These are phyloP conservation scores for Nomada lathburiana DNA, from an alignment of 2,888 invertebrate genomes.

Conservation along the genomic window DNA sequence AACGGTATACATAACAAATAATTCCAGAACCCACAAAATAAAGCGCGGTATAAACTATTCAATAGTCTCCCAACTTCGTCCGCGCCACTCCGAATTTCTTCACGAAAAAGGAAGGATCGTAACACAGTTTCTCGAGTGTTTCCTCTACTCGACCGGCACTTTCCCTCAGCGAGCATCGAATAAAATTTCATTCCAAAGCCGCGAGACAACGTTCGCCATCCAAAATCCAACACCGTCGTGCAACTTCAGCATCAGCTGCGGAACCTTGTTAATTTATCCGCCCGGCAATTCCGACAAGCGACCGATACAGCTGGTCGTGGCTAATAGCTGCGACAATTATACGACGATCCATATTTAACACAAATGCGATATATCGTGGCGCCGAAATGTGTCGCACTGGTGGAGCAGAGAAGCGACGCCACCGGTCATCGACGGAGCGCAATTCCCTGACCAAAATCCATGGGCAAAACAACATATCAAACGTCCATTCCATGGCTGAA, in stretches of 20 bases:
- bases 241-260: not conserved
- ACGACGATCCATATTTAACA: constrained; percentile 61
- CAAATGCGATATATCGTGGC: constrained; percentile 12
- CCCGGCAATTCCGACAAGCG: constrained; percentile 29
- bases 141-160: no score
- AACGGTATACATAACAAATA: no score
- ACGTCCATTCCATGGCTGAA: constrained; percentile 56
- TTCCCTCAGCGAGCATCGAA: not conserved
- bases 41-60: no score
- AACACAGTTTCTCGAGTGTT: no score
- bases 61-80: not conserved
- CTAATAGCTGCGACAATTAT: constrained; percentile 58
- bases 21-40: no score
- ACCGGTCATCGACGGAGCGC: constrained; percentile 34
- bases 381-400: not conserved
- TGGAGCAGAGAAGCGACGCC: not conserved
- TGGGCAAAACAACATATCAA: constrained; percentile 57
- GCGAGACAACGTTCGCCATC: no score
- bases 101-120: not conserved
- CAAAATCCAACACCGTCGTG: not conserved
- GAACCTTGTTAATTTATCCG: constrained; percentile 26
- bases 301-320: constrained; percentile 37
- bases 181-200: not conserved
- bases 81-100: not conserved
- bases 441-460: constrained; percentile 57